Evolutionary conservation across 2,113 vertebrate genomes (phyloP).

Genomic region (Microcebus tavaratra): DNA sequence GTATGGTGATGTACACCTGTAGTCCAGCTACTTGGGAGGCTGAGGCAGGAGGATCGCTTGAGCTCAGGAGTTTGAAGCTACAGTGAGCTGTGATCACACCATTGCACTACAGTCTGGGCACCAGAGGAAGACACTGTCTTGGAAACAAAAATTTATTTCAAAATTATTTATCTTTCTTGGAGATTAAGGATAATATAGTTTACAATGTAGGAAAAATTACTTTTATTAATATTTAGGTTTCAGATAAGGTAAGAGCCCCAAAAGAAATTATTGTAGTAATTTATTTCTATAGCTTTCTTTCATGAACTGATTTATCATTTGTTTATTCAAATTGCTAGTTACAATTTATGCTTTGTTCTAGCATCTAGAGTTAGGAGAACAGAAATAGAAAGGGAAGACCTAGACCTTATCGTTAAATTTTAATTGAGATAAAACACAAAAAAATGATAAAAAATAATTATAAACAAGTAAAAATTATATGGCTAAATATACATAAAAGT

Average conservation of each 20-base stretch:
- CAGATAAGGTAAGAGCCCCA: background rate
- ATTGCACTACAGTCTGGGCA: too few species aligned
- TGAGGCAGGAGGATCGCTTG: too few species aligned
- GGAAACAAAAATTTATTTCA: too few species aligned
- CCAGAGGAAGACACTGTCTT: too few species aligned
- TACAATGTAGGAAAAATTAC: background rate
- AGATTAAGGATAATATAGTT: background rate
- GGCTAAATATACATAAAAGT: background rate
- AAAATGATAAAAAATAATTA: background rate
- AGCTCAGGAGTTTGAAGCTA: too few species aligned
- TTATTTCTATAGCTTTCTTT: background rate
- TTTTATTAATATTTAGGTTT: background rate
- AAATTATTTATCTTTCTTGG: background rate
- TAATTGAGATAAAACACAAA: background rate
- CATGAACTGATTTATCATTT: background rate
- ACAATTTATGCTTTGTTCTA: background rate
- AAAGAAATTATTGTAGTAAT: background rate
- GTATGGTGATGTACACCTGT: too few species aligned
- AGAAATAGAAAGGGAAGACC: background rate
- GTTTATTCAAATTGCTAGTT: background rate
- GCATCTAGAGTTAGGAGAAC: background rate
- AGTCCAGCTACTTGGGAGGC: too few species aligned
- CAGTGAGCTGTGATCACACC: too few species aligned
- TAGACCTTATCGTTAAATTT: background rate
- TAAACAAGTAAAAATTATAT: background rate